Percentiles rank a stretch among this genome's conserved stretches.
Evolutionary conservation across 2,888 invertebrate species (phyloP).

Genomic region (Rhyacophila evoluta): DNA sequence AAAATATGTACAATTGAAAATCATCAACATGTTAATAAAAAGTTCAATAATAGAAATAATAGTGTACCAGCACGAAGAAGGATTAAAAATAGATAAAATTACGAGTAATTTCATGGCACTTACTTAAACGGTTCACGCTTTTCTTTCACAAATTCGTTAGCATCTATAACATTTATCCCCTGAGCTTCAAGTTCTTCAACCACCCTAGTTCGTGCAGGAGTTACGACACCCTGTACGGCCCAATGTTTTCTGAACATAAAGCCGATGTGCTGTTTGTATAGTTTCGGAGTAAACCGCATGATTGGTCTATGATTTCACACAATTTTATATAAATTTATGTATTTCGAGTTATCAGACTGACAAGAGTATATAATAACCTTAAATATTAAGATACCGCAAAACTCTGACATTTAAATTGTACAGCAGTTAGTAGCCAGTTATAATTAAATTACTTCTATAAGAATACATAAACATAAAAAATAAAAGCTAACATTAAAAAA

Average conservation of each 20-base stretch:
- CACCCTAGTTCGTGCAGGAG: conserved; percentile 69
- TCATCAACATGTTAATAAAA: no score
- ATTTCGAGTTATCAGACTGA: not conserved
- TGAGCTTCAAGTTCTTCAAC: conserved; percentile 68
- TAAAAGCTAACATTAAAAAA: no score
- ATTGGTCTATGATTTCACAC: not conserved
- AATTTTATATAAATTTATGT: no score
- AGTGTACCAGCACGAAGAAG: no score
- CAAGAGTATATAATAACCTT: not conserved
- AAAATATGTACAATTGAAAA: no score
- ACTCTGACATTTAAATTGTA: not conserved
- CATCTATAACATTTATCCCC: conserved; percentile 74
- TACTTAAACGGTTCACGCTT: conserved; percentile 56
- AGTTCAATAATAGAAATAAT: no score
- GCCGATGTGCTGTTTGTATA: conserved; percentile 78
- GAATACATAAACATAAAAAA: not conserved
- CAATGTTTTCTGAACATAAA: conserved; percentile 81
- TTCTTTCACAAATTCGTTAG: conserved; percentile 71
- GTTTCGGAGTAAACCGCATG: conserved; percentile 76
- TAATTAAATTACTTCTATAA: not conserved
- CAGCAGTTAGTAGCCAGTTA: not conserved
- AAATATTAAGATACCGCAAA: no score
- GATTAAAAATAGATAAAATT: no score
- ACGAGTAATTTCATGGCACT: not conserved
- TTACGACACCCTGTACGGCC: conserved; percentile 75